Conservation (phyloP, 1,140 invertebrate genomes). For the Sinonovacula constricta region DNA sequence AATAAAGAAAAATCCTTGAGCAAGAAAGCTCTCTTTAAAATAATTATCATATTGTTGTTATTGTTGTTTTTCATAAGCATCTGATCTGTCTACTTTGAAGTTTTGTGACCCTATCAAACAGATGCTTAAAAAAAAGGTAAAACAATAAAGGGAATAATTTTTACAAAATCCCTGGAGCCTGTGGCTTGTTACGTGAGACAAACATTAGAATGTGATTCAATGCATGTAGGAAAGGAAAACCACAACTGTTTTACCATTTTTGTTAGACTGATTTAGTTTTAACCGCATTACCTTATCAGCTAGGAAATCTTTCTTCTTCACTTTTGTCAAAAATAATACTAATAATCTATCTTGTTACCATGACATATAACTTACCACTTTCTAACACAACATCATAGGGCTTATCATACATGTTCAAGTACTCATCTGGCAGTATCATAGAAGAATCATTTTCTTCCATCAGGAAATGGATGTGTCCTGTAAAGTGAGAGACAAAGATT, state of each 20-base stretch:
- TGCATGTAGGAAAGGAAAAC: not conserved
- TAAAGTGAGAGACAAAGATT: too few relatives aligned
- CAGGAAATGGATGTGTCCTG: constrained; percentile 39
- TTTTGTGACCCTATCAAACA: too few relatives aligned
- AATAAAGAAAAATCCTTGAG: not conserved
- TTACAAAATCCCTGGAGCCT: too few relatives aligned
- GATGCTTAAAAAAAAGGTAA: too few relatives aligned
- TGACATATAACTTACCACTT: constrained; percentile 61
- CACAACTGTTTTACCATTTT: too few relatives aligned
- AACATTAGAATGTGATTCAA: not conserved
- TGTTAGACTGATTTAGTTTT: too few relatives aligned
- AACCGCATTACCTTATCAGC: too few relatives aligned
- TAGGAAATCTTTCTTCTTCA: not conserved
- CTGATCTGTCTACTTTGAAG: too few relatives aligned
- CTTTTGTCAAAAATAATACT: not conserved
- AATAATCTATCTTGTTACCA: not conserved
- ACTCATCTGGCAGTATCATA: constrained; percentile 44
- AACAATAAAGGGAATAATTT: too few relatives aligned
- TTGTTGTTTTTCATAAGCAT: too few relatives aligned
- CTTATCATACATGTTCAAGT: constrained; percentile 62
- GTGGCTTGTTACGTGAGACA: not conserved
- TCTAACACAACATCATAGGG: constrained; percentile 70
- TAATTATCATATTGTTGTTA: too few relatives aligned
- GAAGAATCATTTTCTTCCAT: constrained; percentile 41
- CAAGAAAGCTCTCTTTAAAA: not conserved